phyloP scores from a whole-genome alignment of 1,140 invertebrate genomes.

The Telenomus remus region DNA sequence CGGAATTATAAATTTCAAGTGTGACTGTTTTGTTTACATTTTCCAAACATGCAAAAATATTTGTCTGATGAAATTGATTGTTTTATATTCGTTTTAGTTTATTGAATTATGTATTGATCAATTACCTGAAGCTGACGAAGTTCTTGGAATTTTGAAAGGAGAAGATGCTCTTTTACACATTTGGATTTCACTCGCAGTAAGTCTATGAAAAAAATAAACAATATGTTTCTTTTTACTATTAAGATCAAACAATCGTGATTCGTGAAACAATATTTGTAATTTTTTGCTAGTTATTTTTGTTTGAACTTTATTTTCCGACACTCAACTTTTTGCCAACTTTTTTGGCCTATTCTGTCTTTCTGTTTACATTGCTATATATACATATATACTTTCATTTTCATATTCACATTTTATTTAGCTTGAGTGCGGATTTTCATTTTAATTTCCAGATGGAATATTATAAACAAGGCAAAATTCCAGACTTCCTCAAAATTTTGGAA shows the following conservation, averaged over 20 bases:
- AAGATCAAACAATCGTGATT: too few relatives aligned
- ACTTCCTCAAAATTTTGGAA: constrained; percentile 96
- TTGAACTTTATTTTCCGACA: too few relatives aligned
- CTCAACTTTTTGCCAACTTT: too few relatives aligned
- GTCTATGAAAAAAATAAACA: not conserved
- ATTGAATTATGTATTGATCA: constrained; percentile 95
- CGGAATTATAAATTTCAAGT: too few relatives aligned
- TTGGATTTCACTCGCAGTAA: constrained; percentile 97
- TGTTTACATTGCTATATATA: constrained; percentile 49
- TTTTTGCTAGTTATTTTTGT: too few relatives aligned
- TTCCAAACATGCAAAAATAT: too few relatives aligned
- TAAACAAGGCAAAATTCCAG: constrained; percentile 92
- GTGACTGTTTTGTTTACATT: too few relatives aligned
- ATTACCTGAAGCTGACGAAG: constrained; percentile 95
- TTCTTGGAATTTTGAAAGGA: constrained; percentile 94
- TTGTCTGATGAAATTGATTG: too few relatives aligned
- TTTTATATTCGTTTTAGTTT: constrained; percentile 79
- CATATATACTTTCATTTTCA: not conserved
- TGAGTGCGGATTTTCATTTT: not conserved
- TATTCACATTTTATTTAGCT: constrained; percentile 49
- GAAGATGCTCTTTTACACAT: constrained; percentile 94
- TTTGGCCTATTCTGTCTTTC: constrained; percentile 71
- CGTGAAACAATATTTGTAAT: too few relatives aligned
- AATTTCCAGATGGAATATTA: constrained; percentile 98
- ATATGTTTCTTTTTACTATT: too few relatives aligned